Evolutionary conservation across 2,113 vertebrate species (phyloP), one percentile per base, ranked within the genome.

Genomic region (Lampris incognitus): DNA sequence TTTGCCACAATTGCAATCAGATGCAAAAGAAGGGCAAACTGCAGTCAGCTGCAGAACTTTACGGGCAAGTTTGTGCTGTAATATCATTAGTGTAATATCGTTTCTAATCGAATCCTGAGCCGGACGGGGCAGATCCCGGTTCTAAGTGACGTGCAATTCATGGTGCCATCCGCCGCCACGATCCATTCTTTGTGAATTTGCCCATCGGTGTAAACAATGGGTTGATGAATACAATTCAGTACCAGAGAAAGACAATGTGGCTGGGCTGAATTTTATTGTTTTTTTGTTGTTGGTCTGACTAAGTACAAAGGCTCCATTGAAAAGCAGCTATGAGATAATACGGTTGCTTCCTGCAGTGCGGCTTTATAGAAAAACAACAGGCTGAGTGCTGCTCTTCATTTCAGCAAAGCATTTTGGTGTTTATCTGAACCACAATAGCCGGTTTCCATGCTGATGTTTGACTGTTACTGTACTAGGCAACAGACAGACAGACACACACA

Each of bases 341-440:
- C 39, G 1, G 83, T 72, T 56, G 69, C 76, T 84, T 70, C 24
- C 50, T 79, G 72, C 54, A 86, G 72, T 41, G 39, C 52, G 56
- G 40, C 69, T 73, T 41, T 0, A 73, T 51, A 39, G 72, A 66
- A 37, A 7, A 37, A 54, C 44, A 67, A 52, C 62, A 56, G 67
- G 61, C 77, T 73, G 66, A 88, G 66, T 51, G 66, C 55, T 41
- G 68, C 13, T 73, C 70, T 84, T 78, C 81, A 87, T 85, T 74
- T 78, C 66, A 46, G 76, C 11, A 61, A 78, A 78, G 64, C 58
- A 63, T 64, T 77, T 68, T 9, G 58, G 52, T 81, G 65, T 80
- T 84, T 86, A 78, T 76, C 61, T 67, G 52, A 81, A 79, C 80
- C 49, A 73, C 66, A 63, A 79, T 39, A 58, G 72, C 52, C 65